Evolutionary conservation across 2,888 invertebrate genomes (phyloP).

Genomic region (Hanleya hanleyi): DNA sequence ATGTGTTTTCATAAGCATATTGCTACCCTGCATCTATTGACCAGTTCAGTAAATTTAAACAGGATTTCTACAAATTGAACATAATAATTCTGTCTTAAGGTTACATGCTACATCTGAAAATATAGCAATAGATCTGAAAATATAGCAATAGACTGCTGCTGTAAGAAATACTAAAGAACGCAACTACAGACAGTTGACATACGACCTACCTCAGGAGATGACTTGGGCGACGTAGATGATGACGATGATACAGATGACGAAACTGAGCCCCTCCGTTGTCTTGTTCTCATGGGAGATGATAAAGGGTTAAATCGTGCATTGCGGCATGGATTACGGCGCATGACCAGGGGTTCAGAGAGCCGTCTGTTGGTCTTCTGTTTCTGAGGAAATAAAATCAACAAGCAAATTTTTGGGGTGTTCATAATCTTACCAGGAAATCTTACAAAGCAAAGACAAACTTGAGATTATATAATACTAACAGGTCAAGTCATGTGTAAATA

Average conservation of each 20-base stretch:
- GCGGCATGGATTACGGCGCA: slow-evolving; percentile 50
- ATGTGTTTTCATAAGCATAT: too few relatives aligned
- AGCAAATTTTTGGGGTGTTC: not conserved
- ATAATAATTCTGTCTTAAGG: too few relatives aligned
- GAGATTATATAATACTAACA: too few relatives aligned
- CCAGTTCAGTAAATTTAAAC: not conserved
- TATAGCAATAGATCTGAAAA: too few relatives aligned
- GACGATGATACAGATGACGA: slow-evolving; percentile 47
- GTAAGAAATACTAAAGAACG: too few relatives aligned
- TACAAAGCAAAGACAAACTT: not conserved
- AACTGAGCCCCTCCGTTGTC: slow-evolving; percentile 47
- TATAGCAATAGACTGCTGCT: too few relatives aligned
- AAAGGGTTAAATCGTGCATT: slow-evolving; percentile 36
- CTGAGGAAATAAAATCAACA: slow-evolving; percentile 5
- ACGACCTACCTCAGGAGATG: slow-evolving; percentile 24
- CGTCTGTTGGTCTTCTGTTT: slow-evolving; percentile 13
- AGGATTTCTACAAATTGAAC: too few relatives aligned
- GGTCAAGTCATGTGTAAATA: not conserved
- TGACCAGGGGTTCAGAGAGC: slow-evolving; percentile 14
- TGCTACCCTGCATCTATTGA: too few relatives aligned
- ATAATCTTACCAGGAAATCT: not conserved
- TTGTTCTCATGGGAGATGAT: slow-evolving; percentile 40
- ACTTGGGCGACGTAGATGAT: slow-evolving; percentile 36
- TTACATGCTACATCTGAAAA: too few relatives aligned
- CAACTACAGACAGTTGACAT: too few relatives aligned